These are phyloP conservation scores for Excalfactoria chinensis DNA, from an alignment of 2,113 vertebrate species.

Conservation along the genomic window DNA sequence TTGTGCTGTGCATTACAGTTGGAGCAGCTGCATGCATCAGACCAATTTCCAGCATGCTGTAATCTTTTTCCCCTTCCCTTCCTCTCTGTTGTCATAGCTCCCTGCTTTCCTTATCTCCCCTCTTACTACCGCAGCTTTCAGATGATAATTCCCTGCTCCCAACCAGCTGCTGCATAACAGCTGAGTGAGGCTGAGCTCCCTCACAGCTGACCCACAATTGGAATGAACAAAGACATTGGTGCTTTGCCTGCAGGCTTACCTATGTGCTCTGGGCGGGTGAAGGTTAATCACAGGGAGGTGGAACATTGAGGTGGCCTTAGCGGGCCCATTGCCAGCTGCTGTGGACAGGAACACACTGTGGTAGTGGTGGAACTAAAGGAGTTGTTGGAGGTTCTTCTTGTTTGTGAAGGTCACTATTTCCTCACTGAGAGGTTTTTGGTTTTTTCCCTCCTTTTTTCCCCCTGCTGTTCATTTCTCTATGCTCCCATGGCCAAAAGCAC, in stretches of 20 bases:
- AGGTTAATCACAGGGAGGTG: neutral
- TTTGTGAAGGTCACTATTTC: neutral
- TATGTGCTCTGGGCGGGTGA: neutral
- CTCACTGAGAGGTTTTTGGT: neutral
- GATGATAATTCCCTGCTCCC: neutral
- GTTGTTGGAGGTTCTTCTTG: neutral
- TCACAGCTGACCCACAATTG: neutral
- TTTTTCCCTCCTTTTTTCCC: neutral
- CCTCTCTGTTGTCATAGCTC: slow-evolving; percentile 53
- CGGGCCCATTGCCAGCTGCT: neutral
- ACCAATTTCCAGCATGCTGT: slow-evolving; percentile 29
- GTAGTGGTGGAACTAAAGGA: rapidly evolving
- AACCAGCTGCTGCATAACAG: slow-evolving; percentile 45
- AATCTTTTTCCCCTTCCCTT: neutral
- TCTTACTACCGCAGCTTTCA: slow-evolving; percentile 36
- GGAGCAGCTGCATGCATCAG: neutral
- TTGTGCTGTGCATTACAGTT: neutral
- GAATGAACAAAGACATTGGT: neutral
- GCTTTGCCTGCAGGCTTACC: neutral
- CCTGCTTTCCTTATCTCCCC: slow-evolving; percentile 58
- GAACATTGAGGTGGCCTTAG: rapidly evolving
- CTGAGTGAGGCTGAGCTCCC: neutral
- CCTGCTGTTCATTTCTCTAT: neutral
- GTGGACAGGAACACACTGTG: rapidly evolving
- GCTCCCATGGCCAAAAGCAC: rapidly evolving